Conservation (phyloP, 2,888 invertebrate genomes). For the Phanerotoma sp. region DNA sequence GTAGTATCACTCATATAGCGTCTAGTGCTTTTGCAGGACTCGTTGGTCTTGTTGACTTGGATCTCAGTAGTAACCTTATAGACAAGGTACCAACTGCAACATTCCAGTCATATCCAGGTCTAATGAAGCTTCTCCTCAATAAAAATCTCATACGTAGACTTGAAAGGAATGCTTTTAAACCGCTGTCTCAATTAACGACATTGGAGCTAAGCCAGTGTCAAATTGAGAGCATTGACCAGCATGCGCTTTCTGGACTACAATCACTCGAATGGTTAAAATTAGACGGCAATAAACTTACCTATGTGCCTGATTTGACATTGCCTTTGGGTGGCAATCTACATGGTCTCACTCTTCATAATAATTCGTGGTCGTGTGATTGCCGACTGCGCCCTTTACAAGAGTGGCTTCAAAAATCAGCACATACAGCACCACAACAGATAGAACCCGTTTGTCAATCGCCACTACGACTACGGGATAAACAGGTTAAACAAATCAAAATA, state of each 20-base stretch:
- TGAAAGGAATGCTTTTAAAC: conserved; percentile 71
- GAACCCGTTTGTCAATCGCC: conserved; percentile 79
- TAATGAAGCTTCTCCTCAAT: conserved; percentile 81
- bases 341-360: conserved; percentile 80
- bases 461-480: conserved; percentile 65
- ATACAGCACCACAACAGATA: conserved; percentile 74
- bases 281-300: conserved; percentile 77
- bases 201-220: conserved; percentile 82
- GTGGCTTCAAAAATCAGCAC: conserved; percentile 70
- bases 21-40: conserved; percentile 80
- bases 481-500: conserved; percentile 68
- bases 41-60: conserved; percentile 85
- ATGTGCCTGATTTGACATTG: conserved; percentile 58
- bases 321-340: conserved; percentile 73
- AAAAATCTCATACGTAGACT: conserved; percentile 79
- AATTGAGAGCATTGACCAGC: conserved; percentile 73
- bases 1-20: conserved; percentile 76
- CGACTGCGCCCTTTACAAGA: conserved; percentile 73
- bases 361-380: conserved; percentile 90
- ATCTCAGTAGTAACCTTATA: conserved; percentile 80
- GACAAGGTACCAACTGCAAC: conserved; percentile 76
- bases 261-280: conserved; percentile 83
- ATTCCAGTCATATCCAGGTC: conserved; percentile 74
- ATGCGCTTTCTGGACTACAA: conserved; percentile 78
- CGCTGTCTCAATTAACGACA: conserved; percentile 73